Evolutionary conservation across 2,797 vertebrate species (phyloP), one percentile per base, ranked within the genome.

Genomic region (Aeoliscus strigatus): DNA sequence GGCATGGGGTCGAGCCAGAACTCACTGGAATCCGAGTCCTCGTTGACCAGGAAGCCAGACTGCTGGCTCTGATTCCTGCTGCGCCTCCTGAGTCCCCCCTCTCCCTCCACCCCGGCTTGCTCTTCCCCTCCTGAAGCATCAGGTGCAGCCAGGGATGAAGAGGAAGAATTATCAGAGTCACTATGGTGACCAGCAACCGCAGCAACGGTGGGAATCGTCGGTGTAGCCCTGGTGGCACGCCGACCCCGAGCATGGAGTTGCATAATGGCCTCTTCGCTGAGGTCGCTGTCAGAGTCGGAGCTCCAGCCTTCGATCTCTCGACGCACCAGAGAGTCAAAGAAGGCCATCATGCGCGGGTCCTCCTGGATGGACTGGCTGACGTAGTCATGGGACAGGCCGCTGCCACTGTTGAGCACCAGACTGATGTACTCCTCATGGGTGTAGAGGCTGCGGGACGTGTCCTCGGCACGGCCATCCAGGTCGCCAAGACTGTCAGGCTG

Each of bases 261-360:
- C 63, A 98, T 85, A 78, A 98, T 96, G 8, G 94, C 96, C 33
- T 93, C 94, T 70, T 97, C 95, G 4, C 94, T 98, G 62, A 90
- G 70, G 78, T 97, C 94, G 0, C 91, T 94, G 75, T 99, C 96
- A 0, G 96, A 98, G 67, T 98, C 95, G 0, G 96, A 97, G 73
- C 96, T 99, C 96, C 96, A 99, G 51, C 96, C 96, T 55, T 98
- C 96, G 0, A 99, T 97, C 79, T 99, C 96, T 0, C 96, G 86
- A 3, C 95, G 92, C 37, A 99, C 96, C 12, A 98, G 73, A 0
- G 96, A 98, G 79, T 99, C 96, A 15, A 98, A 98, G 67, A 99
- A 99, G 10, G 96, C 96, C 96, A 98, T 98, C 95, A 98, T 98
- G 46, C 96, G 88, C 0, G 96, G 96, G 52, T 99, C 96, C 54